Conservation (phyloP, 30 jellyfish, hydroid and myxozoan genomes). For the Sanderia malayensis region DNA sequence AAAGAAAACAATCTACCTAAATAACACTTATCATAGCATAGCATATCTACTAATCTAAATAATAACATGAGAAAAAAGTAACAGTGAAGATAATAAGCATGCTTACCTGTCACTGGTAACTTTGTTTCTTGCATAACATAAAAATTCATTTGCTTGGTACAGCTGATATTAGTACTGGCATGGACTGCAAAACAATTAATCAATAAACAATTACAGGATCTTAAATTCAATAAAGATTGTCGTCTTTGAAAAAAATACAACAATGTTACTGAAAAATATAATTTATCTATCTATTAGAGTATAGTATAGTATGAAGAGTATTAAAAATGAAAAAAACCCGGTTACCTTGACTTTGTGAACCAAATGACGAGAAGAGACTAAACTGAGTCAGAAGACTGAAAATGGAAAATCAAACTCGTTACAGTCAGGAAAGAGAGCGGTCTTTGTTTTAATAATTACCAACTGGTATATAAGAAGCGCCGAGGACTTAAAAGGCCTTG, state of each 20-base stretch:
- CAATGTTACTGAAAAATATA: background rate
- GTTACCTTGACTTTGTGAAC: conserved; percentile 1
- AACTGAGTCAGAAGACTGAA: conserved; percentile 10
- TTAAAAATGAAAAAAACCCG: background rate
- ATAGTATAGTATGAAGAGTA: background rate
- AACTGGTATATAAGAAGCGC: too few relatives aligned
- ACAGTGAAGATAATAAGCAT: too few relatives aligned
- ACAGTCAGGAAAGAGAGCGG: conserved; percentile 1
- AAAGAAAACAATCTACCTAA: too few relatives aligned
- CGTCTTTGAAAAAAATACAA: too few relatives aligned
- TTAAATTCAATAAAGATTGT: too few relatives aligned
- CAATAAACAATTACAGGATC: too few relatives aligned
- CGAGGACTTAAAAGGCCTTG: too few relatives aligned
- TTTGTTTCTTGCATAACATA: conserved; percentile 36
- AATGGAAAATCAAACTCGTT: background rate
- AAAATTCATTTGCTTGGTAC: conserved; percentile 51
- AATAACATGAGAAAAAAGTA: too few relatives aligned
- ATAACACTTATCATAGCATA: too few relatives aligned
- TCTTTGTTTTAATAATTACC: background rate
- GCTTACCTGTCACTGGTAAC: conserved; percentile 16
- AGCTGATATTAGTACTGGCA: conserved; percentile 53
- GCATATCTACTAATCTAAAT: too few relatives aligned
- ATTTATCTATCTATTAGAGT: background rate
- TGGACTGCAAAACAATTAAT: conserved; percentile 10
- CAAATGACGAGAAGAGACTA: conserved; percentile 14